Evolutionary conservation across 2,888 invertebrate genomes (phyloP), one percentile per base, ranked within the genome.

Genomic region (Sarcophaga rosellei): DNA sequence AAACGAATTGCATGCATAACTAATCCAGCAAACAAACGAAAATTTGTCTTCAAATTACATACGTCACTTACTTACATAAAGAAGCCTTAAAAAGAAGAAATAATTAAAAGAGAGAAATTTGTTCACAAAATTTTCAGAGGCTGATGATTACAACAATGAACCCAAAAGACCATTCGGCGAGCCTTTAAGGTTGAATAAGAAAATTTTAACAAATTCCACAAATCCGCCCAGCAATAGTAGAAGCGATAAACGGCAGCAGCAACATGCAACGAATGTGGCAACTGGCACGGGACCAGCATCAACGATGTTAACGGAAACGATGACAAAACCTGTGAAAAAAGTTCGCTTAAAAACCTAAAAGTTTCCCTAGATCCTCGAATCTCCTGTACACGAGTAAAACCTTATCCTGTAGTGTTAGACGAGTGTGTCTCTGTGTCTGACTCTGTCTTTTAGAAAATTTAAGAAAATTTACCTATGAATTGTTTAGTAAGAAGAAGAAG

Each of bases 141-240:
- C 88, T 90, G 87, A 89, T 89, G 90, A 90, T 75, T 88, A 53
- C 53, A 53, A 53, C 53, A 53, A 89, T 73, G 89, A 89, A 61
- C 88, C 90, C 53, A 91, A 91, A 80, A 89, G 96, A 93, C 95
- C 96, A 87, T 96, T 96, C 92, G 97, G 97, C 92, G 96, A 97
- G 93, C 97, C 97, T 86, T 94, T 97, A 93, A 96, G 96, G 94
- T 94, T 96, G 84, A 89, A 89, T 76, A 91, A 90, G 81, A 90
- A 82, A 77, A 87, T 88, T 59, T 61, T 88, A 15, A 76, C 88
- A 74, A 83, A 86, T 66, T 72, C 70, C 8, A 59, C 47, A 23
- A 69, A 53, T 21, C 57, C 44, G 15, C 62, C 23, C 57, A 74
- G 75, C 35, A 35, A 10, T 2, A 53, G 53, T 17, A 47, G 12